Evolutionary conservation across 2,113 vertebrate genomes (phyloP), one percentile per base, ranked within the genome.

Genomic region (Xiphophorus hellerii): DNA sequence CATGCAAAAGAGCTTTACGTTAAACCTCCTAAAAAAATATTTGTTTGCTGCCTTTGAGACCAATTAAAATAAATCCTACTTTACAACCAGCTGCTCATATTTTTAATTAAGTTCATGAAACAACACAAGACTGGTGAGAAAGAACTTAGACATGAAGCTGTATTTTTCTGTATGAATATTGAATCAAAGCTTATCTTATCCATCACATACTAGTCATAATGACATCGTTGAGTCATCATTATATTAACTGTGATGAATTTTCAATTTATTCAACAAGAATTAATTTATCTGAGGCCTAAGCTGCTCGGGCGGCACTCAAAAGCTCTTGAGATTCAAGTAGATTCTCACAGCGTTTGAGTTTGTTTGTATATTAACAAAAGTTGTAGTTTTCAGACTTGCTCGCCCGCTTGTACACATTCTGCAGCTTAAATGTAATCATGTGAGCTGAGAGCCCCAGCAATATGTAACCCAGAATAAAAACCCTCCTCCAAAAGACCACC

Each of bases 401-500:
- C 7, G 2, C 8, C 4, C 1, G 22, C 1, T 25, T 6, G 5
- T 2, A 54, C 8, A 1, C 25, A n/a, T 22, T 67, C 65, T 42
- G 71, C 28, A 1, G 37, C 81, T 86, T 76, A 69, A 20, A 27
- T 37, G 62, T 22, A 20, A 15, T 29, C 11, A 29, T 39, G 11
- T 37, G 37, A 27, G 17, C 35, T 27, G 12, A 66, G 27, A 44
- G 37, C n/a, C 14, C 14, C 65, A 10, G 6, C 14, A 67, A 42
- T 11, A 14, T 29, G 10, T 17, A 28, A 6, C 28, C 61, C 29
- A 31, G 62, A 37, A 12, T 31, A 15, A 30, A 63, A 30, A 14
- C 61, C 13, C 2, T 2, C 65, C 39, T 29, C n/a, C 11, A 39
- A 27, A 15, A 15, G 64, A 33, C 8, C 64, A 42, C 9, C 35